Conservation (phyloP, 92 coral and sea anemone genomes). For the Umimayanthus chanpuru region DNA sequence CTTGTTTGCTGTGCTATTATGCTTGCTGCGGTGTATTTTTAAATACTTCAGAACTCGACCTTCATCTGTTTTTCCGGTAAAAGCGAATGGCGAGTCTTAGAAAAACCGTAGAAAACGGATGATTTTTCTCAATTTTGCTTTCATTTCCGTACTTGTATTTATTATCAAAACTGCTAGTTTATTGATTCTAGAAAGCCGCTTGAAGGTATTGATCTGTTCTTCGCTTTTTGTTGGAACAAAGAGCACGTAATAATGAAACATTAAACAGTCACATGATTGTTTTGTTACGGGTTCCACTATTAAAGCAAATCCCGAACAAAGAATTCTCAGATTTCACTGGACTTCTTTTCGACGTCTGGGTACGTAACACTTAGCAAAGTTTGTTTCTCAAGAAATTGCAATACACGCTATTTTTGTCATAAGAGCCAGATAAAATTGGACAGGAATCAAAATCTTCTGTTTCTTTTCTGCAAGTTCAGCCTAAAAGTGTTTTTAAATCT, state of each 20-base stretch:
- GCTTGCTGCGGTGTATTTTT: neutral
- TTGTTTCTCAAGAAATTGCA: neutral
- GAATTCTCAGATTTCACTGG: conserved; percentile 12
- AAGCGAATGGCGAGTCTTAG: neutral
- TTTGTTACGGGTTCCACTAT: neutral
- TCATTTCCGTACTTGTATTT: neutral
- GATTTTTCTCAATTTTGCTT: neutral
- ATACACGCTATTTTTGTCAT: neutral
- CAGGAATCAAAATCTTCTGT: neutral
- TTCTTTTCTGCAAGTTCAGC: neutral
- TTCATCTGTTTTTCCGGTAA: no score
- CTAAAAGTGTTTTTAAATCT: neutral
- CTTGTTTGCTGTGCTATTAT: conserved; percentile 6
- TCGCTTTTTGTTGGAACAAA: neutral
- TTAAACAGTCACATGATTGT: conserved; percentile 23
- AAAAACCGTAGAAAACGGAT: neutral
- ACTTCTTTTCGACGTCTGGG: neutral
- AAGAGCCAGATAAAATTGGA: neutral
- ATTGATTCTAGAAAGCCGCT: neutral
- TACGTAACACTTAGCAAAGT: neutral
- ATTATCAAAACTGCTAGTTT: neutral
- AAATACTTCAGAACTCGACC: neutral
- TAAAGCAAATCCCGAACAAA: conserved; percentile 16
- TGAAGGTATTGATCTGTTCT: neutral
- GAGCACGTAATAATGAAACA: conserved; percentile 6